Base-by-base conservation (phyloP, 2,888 invertebrate species). In the Copidosoma aretas region DNA sequence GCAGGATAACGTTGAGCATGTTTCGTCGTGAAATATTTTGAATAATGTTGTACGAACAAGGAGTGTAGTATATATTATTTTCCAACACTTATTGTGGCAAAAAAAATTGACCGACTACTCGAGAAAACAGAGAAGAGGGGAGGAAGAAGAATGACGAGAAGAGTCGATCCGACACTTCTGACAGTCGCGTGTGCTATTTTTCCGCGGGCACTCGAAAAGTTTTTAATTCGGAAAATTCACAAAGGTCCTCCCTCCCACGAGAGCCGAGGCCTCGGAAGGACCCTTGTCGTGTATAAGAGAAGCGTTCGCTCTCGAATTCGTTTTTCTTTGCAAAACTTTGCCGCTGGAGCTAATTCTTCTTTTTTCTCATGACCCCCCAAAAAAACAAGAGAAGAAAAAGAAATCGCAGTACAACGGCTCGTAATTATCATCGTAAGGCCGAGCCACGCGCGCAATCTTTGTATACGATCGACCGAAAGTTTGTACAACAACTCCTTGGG, bases 191-290 rank as follows among this genome's bases (percentile, higher is more conserved):
- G 32, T 32, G 32, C 32, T 32, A 32, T 64, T 39, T 65, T 53
- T 46, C 22, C 59, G n/a, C 53, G 24, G 46, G 19, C 46, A 46
- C 61, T 67, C 51, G 56, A 56, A 54, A 67, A 67, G 58, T 62
- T 67, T 62, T 62, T 62, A 62, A 67, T 67, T 62, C 58, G 58
- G 51, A 57, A 57, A 58, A 62, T 60, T 39, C 54, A 67, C 66
- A 61, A 67, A 57, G 61, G 60, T 56, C 49, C 39, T 39, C 32
- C 32, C 8, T 32, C 32, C 32, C 32, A 32, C 32, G 32, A 32
- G 32, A 32, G 32, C 8, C 32, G 32, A 32, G 32, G 8, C 32
- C 32, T 32, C 32, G 8, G 32, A 32, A 32, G 32, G 3, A 32
- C 32, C 3, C 32, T 32, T 8, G 32, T 32, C 32, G 32, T 32